Conservation (phyloP, 2,797 vertebrate genomes). For the Muscicapa striata region DNA sequence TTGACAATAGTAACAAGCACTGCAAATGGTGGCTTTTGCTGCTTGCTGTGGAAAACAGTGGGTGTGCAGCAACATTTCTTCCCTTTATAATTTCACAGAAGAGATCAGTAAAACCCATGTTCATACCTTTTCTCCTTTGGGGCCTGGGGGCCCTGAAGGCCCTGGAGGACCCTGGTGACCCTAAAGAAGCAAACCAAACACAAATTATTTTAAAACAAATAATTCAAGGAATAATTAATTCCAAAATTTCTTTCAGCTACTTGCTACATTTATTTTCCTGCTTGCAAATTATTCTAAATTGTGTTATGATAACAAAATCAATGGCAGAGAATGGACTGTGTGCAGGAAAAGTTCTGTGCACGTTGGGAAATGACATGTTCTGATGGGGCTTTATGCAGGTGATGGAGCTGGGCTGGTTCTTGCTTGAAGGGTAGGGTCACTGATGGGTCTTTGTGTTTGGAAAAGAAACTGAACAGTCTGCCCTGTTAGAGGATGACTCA, state of each 20-base stretch:
- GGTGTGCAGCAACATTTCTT: not conserved
- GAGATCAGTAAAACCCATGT: not conserved
- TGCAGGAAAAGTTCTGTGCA: not conserved
- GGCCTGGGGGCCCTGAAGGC: slow-evolving; percentile 85
- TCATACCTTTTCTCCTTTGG: slow-evolving; percentile 95
- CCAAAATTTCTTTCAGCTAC: not conserved
- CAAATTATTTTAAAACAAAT: slow-evolving; percentile 5
- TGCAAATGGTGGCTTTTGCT: not conserved
- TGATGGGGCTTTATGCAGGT: not conserved
- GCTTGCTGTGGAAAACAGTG: not conserved
- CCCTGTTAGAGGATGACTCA: not conserved
- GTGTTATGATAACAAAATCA: not conserved
- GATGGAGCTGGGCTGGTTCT: not conserved
- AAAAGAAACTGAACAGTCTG: not conserved
- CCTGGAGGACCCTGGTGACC: slow-evolving; percentile 89
- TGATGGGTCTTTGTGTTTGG: not conserved
- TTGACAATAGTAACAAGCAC: not conserved
- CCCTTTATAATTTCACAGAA: not conserved
- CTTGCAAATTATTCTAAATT: not conserved
- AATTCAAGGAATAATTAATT: not conserved
- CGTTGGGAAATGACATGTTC: not conserved
- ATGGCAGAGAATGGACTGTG: not conserved
- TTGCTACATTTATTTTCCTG: not conserved
- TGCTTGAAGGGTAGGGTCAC: not conserved
- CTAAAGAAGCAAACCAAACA: slow-evolving; percentile 71